Evolutionary conservation across 2,797 vertebrate genomes (phyloP), one percentile per base, ranked within the genome.

Genomic region (Orestias chungarensis): DNA sequence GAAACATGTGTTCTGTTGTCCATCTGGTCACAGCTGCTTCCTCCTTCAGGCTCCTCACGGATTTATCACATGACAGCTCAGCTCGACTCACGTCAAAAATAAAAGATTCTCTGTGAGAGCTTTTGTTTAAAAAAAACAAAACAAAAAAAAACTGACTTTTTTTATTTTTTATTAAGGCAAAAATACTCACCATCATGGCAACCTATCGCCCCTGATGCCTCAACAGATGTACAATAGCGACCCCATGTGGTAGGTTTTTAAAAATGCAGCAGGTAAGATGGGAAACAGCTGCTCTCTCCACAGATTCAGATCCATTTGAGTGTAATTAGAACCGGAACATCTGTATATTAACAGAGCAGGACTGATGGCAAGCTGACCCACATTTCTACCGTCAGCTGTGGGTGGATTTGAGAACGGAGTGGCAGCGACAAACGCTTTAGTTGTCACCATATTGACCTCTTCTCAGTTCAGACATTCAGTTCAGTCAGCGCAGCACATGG

Each of bases 31-130:
- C 14, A 10, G 46, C 64, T 65, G 70, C 31, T 61, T 50, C 49
- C 55, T 81, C 72, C 87, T 86, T 78, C 65, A 70, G 90, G 87
- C 81, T 87, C 82, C 87, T 85, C 85, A 68, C 85, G 84, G 83
- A 87, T 80, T 74, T 73, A 86, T 90, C 93, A 94, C 91, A 93
- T 94, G 92, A 87, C 84, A 78, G 73, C 40, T 9, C 65, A 23
- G 75, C 65, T 64, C 52, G 75, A 84, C 59, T 64, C 71, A 71
- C 75, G 85, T 79, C 10, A 11, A 52, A 50, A 82, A 82, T 92
- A 74, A 80, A 81, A 66, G 82, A 64, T 64, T 88, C 87, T 93
- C 93, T 93, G 88, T 94, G 27, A 73, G 78, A 0, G 64, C 71
- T 35, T n/a, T n/a, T n/a, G n/a, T n/a, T n/a, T n/a, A n/a, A n/a